Evolutionary conservation across 1,140 invertebrate genomes (phyloP), one percentile per base, ranked within the genome.

Genomic region (Thaumatotibia leucotreta): DNA sequence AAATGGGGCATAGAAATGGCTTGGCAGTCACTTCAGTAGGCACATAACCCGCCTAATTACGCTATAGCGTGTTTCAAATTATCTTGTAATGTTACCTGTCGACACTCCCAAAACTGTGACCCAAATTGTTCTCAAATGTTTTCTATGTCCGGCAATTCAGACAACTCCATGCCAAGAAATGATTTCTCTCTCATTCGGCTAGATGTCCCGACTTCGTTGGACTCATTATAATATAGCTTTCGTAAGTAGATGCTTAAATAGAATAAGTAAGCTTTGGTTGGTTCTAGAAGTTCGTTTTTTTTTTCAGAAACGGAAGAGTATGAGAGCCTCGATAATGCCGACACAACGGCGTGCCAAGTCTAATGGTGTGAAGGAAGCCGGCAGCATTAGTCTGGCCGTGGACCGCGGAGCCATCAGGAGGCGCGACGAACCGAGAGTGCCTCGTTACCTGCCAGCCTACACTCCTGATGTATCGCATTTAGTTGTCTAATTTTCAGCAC

Each of bases 231-330:
- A 67, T 74, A 72, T 75, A 73, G 71, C 73, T 79, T 68, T 86
- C 73, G 84, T 87, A 89, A 88, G 84, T 86, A 89, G 79, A 82
- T 54, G 50, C 70, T 64, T 62, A 23, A 22, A 68, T 58, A 63
- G 22, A 54, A 54, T 61, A 54, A 39, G 17, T 63, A 67, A 67
- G 52, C 24, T 63, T 73, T 67, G 64, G 33, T 67, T 29, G 17
- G 45, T 39, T 61, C 33, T 52, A 10, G 6, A 52, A 14, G 17
- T 20, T 27, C 58, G 63, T 68, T 45, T 50, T 64, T 64, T 63
- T 63, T 86, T 85, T 64, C 92, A 97, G 96, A 97, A 97, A 92
- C 93, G 96, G 0, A 97, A 97, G 84, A 95, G 95, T 0, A 87
- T 97, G 67, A 92, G 96, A 70, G 95, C 95, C 10, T 95, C 95